Evolutionary conservation across 2,888 invertebrate genomes (phyloP).

Genomic region (Caenorhabditis imperialis): DNA sequence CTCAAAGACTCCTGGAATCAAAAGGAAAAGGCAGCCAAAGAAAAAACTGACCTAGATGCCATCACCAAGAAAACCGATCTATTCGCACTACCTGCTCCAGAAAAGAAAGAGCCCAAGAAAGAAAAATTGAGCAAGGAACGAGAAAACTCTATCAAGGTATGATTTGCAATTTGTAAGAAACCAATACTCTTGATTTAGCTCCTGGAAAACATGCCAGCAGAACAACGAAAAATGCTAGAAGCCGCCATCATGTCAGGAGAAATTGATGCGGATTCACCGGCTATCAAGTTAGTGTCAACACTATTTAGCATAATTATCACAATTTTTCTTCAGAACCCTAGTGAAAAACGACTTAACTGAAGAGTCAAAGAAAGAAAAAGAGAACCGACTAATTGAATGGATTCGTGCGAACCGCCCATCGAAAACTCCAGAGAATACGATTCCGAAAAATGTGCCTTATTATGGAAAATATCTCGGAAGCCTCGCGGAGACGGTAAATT

Average conservation of each 20-base stretch:
- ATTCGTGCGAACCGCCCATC: conserved; percentile 73
- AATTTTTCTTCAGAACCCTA: conserved; percentile 41
- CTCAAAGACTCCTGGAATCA: conserved; percentile 61
- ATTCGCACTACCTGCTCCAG: conserved; percentile 12
- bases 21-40: conserved; percentile 55
- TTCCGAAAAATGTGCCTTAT: conserved; percentile 73
- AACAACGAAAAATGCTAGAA: conserved; percentile 68
- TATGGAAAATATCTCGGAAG: conserved; percentile 76
- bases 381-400: conserved; percentile 72
- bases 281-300: conserved; percentile 53
- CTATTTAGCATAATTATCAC: not conserved
- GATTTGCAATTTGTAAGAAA: conserved; percentile 5
- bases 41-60: conserved; percentile 38
- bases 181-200: conserved; percentile 32
- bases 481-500: conserved; percentile 67
- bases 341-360: conserved; percentile 64
- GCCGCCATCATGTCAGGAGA: conserved; percentile 72
- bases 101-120: conserved; percentile 30
- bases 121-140: conserved; percentile 47
- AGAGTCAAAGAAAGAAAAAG: conserved; percentile 68
- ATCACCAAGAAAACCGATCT: conserved; percentile 32
- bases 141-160: conserved; percentile 57
- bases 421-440: conserved; percentile 46
- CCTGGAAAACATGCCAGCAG: conserved; percentile 56
- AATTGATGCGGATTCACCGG: conserved; percentile 66